Evolutionary conservation across 2,113 vertebrate genomes (phyloP).

Genomic region (Saccopteryx bilineata): DNA sequence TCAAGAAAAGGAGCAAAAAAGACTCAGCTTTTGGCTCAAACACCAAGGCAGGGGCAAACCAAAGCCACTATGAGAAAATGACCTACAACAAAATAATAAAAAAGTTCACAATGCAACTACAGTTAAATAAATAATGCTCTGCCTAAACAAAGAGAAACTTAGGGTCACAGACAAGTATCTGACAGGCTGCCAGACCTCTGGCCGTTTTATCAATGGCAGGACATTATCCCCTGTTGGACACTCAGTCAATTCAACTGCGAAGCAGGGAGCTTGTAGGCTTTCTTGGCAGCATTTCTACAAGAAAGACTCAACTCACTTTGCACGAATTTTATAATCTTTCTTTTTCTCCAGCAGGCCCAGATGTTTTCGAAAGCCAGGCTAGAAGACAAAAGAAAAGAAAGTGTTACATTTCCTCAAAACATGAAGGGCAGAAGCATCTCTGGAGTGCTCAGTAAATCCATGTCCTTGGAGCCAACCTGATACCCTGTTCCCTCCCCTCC

Average conservation of each 20-base stretch:
- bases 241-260: background rate
- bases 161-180: conserved; percentile 47
- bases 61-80: conserved; percentile 64
- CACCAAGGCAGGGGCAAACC: conserved; percentile 60
- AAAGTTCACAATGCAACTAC: conserved; percentile 24
- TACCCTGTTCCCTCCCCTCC: background rate
- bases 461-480: conserved; percentile 49
- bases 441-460: conserved; percentile 49
- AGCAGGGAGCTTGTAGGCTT: background rate
- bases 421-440: background rate
- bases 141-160: conserved; percentile 57
- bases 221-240: conserved; percentile 48
- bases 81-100: conserved; percentile 59
- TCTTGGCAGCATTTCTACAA: conserved; percentile 54
- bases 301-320: conserved; percentile 89
- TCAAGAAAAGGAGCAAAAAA: conserved; percentile 62
- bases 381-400: conserved; percentile 53
- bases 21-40: conserved; percentile 73
- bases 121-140: conserved; percentile 60
- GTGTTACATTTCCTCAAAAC: conserved; percentile 56
- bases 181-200: conserved; percentile 50
- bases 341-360: conserved; percentile 97
- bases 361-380: conserved; percentile 92
- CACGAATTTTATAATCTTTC: conserved; percentile 96
- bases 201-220: conserved; percentile 65